Evolutionary conservation across 2,113 vertebrate species (phyloP), one percentile per base, ranked within the genome.

Genomic region (Notiomystis cincta): DNA sequence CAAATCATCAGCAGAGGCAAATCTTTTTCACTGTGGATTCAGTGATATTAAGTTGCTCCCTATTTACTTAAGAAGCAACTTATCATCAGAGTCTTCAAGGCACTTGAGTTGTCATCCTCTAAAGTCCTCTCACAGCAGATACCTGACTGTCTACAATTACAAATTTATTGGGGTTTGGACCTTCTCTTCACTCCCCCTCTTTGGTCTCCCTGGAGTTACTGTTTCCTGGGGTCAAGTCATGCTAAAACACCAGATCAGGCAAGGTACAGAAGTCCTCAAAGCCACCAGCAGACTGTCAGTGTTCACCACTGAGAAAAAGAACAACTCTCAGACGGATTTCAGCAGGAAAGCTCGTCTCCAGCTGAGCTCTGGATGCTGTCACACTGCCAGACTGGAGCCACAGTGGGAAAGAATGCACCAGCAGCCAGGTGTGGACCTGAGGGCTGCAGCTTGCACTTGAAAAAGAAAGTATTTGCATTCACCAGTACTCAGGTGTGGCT

Each of bases 231-330:
- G 31, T 64, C 35, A 67, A 23, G 11, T 31, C 69, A 9, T 17
- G 45, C 19, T 22, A 21, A 27, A 61, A 71, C 11, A 25, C 3
- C 3, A 2, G 35, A 45, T 42, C 3, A 48, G 42, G 50, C 0
- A 0, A 57, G 0, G 11, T 0, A 1, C 54, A 50, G 37, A 47
- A 66, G 47, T 33, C 60, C 60, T 53, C 70, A 90, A 61, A 53
- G 12, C 28, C 0, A 0, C 54, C 37, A 70, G 87, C 30, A 67
- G n/a, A 57, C 23, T 2, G 1, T 7, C 53, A 69, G 57, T 6
- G 17, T 22, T 47, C 13, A 44, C 61, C 44, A 38, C 57, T 35
- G 18, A 88, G 67, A 53, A 35, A 86, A 28, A 78, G 8, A 48
- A 31, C 11, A 45, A 56, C 24, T n/a, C 57, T 13, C 0, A 28